Percentiles rank a stretch among this genome's conserved stretches.
Evolutionary conservation across 1,140 invertebrate genomes (phyloP).

Genomic region (Apis cerana): DNA sequence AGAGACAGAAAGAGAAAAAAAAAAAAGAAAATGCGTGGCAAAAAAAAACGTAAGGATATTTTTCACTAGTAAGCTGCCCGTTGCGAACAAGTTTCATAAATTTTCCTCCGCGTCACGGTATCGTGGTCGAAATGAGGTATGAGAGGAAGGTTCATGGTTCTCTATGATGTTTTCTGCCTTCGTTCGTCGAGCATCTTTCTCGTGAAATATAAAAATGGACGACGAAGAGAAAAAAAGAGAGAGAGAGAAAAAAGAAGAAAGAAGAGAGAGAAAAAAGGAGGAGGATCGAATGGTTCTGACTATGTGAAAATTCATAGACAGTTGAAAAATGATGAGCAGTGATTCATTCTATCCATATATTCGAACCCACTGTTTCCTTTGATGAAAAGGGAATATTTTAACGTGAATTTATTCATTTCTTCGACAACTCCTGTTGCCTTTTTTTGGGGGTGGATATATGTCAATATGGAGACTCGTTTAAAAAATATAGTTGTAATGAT

Average conservation of each 20-base stretch:
- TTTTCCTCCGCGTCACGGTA: background rate
- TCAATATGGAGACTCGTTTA: background rate
- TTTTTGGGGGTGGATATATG: background rate
- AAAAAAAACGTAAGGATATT: conserved; percentile 8
- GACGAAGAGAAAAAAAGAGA: background rate
- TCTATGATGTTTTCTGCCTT: too few species aligned
- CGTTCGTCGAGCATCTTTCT: background rate
- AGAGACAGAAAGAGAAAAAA: too few species aligned
- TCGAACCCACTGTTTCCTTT: background rate
- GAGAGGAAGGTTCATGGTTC: background rate
- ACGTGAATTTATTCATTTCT: conserved; percentile 22
- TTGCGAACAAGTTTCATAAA: conserved; percentile 19
- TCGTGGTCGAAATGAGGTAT: conserved; percentile 3
- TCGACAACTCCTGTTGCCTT: background rate
- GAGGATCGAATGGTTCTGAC: conserved; percentile 3
- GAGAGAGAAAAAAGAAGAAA: background rate
- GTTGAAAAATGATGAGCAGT: conserved; percentile 35
- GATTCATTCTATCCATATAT: conserved; percentile 10
- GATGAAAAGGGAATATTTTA: background rate
- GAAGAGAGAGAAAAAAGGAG: background rate
- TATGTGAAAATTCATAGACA: background rate
- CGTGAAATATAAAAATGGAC: background rate
- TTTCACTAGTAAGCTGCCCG: background rate
- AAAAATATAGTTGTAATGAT: too few species aligned
- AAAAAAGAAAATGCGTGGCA: background rate